Conservation (phyloP, 2,888 invertebrate genomes). For the Cephus pygmeus region DNA sequence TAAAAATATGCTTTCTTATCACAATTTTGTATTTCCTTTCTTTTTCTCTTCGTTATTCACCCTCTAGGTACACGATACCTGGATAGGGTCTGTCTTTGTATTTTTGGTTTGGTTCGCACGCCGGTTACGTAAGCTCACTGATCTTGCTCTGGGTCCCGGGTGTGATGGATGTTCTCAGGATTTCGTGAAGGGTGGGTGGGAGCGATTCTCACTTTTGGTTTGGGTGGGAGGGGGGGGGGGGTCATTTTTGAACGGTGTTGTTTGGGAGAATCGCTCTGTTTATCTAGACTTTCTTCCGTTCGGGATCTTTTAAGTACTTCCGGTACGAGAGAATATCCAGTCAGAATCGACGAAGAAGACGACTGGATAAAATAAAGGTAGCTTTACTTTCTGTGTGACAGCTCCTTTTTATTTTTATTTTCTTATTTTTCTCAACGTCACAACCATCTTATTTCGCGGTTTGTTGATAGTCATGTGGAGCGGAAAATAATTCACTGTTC, state of each 20-base stretch:
- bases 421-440: not conserved
- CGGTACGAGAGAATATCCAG: too few species aligned
- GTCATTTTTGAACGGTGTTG: not conserved
- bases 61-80: slow-evolving; percentile 3
- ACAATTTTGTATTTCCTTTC: not conserved
- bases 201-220: not conserved
- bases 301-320: not conserved
- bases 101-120: not conserved
- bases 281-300: not conserved
- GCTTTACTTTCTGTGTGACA: not conserved
- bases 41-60: slow-evolving; percentile 6
- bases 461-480: not conserved
- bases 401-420: not conserved
- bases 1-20: not conserved
- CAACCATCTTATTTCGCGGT: not conserved
- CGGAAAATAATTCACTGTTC: not conserved
- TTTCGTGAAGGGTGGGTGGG: not conserved
- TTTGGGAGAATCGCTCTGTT: not conserved
- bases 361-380: not conserved
- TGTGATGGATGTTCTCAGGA: not conserved
- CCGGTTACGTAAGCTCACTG: not conserved
- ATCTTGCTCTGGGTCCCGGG: not conserved
- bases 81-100: not conserved
- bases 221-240: not conserved
- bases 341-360: not conserved